phyloP scores from a whole-genome alignment of 2,888 invertebrate genomes.

The Choristoneura rosaceana region DNA sequence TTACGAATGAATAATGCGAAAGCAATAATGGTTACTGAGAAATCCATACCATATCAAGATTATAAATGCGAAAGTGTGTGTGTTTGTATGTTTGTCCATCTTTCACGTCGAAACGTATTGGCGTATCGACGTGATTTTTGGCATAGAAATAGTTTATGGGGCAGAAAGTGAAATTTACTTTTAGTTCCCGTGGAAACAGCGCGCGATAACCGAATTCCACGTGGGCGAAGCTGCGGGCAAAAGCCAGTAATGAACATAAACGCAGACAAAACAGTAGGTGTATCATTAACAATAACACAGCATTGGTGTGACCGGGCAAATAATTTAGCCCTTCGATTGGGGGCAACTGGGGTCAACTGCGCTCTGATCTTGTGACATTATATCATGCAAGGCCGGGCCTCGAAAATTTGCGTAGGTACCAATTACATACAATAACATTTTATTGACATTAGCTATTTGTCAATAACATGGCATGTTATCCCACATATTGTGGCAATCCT shows the following conservation, averaged over 20 bases:
- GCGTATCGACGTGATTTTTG: too few species aligned
- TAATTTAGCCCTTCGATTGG: conserved; percentile 83
- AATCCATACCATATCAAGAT: too few species aligned
- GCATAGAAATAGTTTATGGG: too few species aligned
- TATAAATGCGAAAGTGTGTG: too few species aligned
- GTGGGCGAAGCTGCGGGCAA: too few species aligned
- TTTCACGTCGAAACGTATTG: too few species aligned
- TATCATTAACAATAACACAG: conserved; percentile 42
- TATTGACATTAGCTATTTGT: conserved; percentile 27
- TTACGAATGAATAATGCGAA: too few species aligned
- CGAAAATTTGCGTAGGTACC: conserved; percentile 61
- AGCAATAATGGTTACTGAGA: too few species aligned
- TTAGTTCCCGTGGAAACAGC: too few species aligned
- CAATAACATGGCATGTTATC: background rate
- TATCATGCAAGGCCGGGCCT: conserved; percentile 68
- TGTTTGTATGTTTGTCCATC: too few species aligned
- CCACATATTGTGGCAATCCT: background rate
- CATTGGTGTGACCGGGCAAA: conserved; percentile 68
- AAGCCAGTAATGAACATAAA: background rate
- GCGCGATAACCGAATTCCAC: too few species aligned
- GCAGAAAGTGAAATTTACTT: too few species aligned
- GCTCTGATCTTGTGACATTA: conserved; percentile 75
- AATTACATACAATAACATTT: conserved; percentile 66
- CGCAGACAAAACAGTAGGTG: conserved; percentile 26
- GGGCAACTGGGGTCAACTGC: conserved; percentile 83